Conservation (phyloP, 1,140 invertebrate species). For the Drosophila micromelanica region DNA sequence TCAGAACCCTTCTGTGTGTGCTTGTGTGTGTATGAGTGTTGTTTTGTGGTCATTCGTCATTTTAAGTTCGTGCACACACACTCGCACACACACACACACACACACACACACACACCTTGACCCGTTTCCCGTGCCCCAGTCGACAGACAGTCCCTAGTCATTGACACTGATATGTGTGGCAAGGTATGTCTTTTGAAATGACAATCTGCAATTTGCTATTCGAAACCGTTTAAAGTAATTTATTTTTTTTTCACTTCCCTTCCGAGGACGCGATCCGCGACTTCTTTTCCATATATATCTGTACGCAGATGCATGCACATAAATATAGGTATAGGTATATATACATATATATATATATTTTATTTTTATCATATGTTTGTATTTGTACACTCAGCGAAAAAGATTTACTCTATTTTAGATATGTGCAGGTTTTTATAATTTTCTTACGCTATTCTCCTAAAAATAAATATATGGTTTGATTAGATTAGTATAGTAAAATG, state of each 20-base stretch:
- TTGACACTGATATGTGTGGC: constrained; percentile 77
- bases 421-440: too few relatives aligned
- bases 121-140: constrained; percentile 3
- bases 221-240: constrained; percentile 80
- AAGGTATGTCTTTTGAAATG: constrained; percentile 77
- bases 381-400: too few relatives aligned
- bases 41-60: constrained; percentile 77
- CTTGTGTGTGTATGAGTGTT: constrained; percentile 47
- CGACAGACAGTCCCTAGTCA: constrained; percentile 44
- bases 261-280: constrained; percentile 36
- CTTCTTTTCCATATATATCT: constrained; percentile 25
- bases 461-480: too few relatives aligned
- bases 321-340: not conserved
- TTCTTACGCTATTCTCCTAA: too few relatives aligned
- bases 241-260: constrained; percentile 67
- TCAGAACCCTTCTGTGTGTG: constrained; percentile 52
- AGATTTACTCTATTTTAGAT: too few relatives aligned
- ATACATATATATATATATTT: constrained; percentile 7
- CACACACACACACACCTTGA: not conserved
- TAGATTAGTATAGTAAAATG: too few relatives aligned
- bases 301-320: constrained; percentile 9
- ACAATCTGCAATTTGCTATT: constrained; percentile 79
- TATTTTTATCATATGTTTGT: too few relatives aligned
- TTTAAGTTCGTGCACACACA: constrained; percentile 58
- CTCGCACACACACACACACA: constrained; percentile 19